Evolutionary conservation across 2,113 vertebrate species (phyloP).

Genomic region (Sarotherodon lohbergeri): DNA sequence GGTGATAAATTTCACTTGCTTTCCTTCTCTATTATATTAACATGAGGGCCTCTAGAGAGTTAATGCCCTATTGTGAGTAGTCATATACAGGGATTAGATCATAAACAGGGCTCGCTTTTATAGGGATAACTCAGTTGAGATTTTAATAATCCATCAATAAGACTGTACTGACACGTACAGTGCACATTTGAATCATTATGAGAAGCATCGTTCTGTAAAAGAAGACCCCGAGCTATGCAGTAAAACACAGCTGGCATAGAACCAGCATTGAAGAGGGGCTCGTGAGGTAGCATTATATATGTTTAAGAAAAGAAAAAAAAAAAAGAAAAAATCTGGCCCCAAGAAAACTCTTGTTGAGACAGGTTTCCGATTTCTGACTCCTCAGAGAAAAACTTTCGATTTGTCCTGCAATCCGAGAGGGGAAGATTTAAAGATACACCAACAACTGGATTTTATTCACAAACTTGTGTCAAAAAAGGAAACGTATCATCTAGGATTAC

Average conservation of each 20-base stretch:
- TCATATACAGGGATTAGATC: rapidly evolving
- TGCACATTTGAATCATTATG: neutral
- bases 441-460: neutral
- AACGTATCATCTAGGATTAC: neutral
- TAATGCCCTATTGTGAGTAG: neutral
- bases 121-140: neutral
- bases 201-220: neutral
- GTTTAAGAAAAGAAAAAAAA: neutral
- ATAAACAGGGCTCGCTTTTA: neutral
- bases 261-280: neutral
- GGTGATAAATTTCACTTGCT: neutral
- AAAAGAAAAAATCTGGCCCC: neutral
- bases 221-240: neutral
- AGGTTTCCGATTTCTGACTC: neutral
- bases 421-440: neutral
- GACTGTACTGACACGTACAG: neutral
- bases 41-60: neutral
- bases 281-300: neutral
- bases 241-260: neutral
- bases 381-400: neutral
- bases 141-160: neutral
- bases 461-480: neutral
- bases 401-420: neutral
- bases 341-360: neutral
- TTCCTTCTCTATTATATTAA: neutral